Conservation (phyloP, 2,888 invertebrate species). For the Hipparchia sbordonii region DNA sequence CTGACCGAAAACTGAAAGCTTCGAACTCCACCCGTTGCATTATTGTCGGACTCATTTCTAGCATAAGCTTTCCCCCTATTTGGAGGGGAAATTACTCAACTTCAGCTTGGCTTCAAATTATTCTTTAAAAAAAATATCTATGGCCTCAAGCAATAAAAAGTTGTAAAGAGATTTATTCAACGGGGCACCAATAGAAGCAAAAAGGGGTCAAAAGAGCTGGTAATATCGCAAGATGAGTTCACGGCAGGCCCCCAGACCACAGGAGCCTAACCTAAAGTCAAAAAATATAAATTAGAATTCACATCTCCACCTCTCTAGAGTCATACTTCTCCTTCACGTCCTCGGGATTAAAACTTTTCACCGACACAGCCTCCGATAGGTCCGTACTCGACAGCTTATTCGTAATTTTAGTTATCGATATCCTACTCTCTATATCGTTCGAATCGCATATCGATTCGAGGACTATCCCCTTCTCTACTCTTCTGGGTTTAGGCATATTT, state of each 20-base stretch:
- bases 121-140: too few species aligned
- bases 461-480: conserved; percentile 69
- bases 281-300: conserved; percentile 41
- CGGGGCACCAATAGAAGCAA: too few species aligned
- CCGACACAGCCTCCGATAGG: conserved; percentile 61
- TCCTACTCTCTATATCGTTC: conserved; percentile 76
- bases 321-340: conserved; percentile 74
- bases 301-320: conserved; percentile 73
- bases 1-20: too few species aligned
- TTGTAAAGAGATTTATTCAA: too few species aligned
- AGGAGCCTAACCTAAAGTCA: conserved; percentile 27
- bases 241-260: conserved; percentile 25
- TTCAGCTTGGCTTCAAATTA: too few species aligned
- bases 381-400: conserved; percentile 75
- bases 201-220: not conserved
- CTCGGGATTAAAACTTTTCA: conserved; percentile 72
- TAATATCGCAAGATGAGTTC: not conserved
- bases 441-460: conserved; percentile 68
- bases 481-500: conserved; percentile 60
- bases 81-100: too few species aligned
- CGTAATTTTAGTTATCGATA: conserved; percentile 80
- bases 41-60: too few species aligned
- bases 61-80: too few species aligned
- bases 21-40: too few species aligned
- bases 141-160: too few species aligned